Evolutionary conservation across 2,113 vertebrate genomes (phyloP).

Genomic region (Thamnaconus septentrionalis): DNA sequence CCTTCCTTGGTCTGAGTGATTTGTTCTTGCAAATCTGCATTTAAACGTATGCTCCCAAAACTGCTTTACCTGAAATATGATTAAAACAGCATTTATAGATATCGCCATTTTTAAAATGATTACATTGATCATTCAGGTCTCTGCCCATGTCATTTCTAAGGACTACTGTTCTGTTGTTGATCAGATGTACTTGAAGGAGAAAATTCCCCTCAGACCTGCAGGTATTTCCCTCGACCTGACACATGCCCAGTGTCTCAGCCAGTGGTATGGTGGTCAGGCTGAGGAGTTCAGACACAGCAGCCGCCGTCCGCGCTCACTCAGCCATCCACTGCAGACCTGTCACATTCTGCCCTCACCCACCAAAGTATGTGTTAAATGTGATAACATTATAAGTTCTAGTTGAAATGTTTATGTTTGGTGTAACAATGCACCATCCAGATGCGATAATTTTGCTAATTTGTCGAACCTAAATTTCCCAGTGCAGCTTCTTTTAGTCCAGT

Average conservation of each 20-base stretch:
- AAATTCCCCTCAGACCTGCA: conserved; percentile 46
- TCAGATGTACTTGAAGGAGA: conserved; percentile 27
- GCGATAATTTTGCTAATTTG: too few species aligned
- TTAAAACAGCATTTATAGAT: background rate
- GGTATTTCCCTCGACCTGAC: conserved; percentile 66
- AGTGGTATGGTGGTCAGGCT: conserved; percentile 52
- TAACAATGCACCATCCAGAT: too few species aligned
- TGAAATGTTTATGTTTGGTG: too few species aligned
- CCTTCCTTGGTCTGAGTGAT: too few species aligned
- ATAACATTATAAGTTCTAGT: background rate
- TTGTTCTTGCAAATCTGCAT: conserved; percentile 46
- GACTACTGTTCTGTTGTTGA: conserved; percentile 11
- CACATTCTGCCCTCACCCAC: conserved; percentile 62
- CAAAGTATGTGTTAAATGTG: conserved; percentile 43
- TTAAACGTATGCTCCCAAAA: conserved; percentile 67
- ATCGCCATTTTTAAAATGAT: background rate
- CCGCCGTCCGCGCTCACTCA: conserved; percentile 54
- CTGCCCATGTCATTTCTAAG: conserved; percentile 35
- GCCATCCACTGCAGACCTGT: conserved; percentile 72
- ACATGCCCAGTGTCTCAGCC: conserved; percentile 49
- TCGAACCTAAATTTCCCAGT: too few species aligned
- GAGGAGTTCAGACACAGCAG: conserved; percentile 13
- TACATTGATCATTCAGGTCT: background rate
- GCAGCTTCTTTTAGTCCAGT: too few species aligned
- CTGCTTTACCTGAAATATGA: conserved; percentile 33